Base-by-base conservation (phyloP, 2,888 invertebrate species). In the Zaprionus obscuricornis region DNA sequence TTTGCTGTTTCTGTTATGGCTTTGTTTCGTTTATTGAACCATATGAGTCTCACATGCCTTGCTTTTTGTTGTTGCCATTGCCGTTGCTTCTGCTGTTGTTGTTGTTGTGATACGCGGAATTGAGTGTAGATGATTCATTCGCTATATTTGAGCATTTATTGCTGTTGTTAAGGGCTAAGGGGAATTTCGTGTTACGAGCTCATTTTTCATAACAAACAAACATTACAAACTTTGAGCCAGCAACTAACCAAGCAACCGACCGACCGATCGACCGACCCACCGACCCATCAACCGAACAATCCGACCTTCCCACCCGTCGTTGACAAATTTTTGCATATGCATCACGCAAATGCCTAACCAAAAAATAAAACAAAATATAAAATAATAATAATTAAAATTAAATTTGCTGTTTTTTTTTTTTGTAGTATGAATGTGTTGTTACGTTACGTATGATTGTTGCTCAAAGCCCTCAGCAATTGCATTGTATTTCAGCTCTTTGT, bases 11-110 rank as follows among this genome's bases (percentile, higher is more conserved):
- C 51, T 62, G 55, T 71, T 72, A 75, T 71, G 72, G 34, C 45
- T 75, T 74, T 62, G 66, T 70, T 67, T 82, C 82, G 82, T 82
- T 77, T 77, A 82, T 77, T 78, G 71, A 77, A 74, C 82, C 85
- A 75, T 22, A 71, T 75, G n/a, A n/a, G 54, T 60, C 33, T 49
- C 55, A 31, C 45, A 49, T 52, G 62, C 52, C 40, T 59, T 40
- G n/a, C n/a, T n/a, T n/a, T n/a, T n/a, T n/a, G n/a, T n/a, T n/a
- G n/a, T n/a, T n/a, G n/a, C n/a, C n/a, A n/a, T 33, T 29, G n/a
- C 29, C 37, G 34, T 57, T 14, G n/a, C n/a, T n/a, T n/a, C n/a
- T n/a, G n/a, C 43, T 46, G 40, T 55, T 57, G 42, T 50, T 59
- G 49, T 51, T 45, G 4, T n/a, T n/a, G n/a, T 58, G 57, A 65